These are phyloP conservation scores for Fistularia commersonii DNA, from an alignment of 2,797 vertebrate species.

Conservation along the genomic window DNA sequence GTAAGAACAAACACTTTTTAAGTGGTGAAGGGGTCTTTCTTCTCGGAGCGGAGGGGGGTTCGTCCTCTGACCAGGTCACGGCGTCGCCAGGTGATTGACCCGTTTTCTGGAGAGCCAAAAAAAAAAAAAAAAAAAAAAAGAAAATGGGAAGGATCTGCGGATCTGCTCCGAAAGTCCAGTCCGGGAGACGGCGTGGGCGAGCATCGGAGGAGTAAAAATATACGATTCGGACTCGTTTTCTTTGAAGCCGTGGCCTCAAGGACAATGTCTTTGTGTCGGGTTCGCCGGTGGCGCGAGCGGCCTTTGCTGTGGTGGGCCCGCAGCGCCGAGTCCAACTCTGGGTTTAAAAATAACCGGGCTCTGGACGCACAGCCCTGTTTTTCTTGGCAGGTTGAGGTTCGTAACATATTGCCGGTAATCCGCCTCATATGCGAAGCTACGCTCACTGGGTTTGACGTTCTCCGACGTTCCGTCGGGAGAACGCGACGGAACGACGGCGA, in stretches of 20 bases:
- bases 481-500: conserved; percentile 29
- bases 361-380: conserved; percentile 66
- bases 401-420: conserved; percentile 60
- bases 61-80: conserved; percentile 60
- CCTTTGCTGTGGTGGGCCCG: conserved; percentile 63
- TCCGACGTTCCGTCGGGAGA: no score
- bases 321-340: conserved; percentile 48
- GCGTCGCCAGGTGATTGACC: conserved; percentile 46
- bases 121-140: conserved; percentile 25
- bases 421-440: conserved; percentile 55
- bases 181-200: conserved; percentile 19
- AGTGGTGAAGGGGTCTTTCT: conserved; percentile 63
- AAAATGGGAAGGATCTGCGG: neutral
- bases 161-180: conserved; percentile 20
- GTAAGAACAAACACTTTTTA: conserved; percentile 78
- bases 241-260: conserved; percentile 57
- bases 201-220: conserved; percentile 47
- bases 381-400: conserved; percentile 59
- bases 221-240: conserved; percentile 61
- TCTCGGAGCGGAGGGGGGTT: conserved; percentile 35
- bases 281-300: conserved; percentile 42
- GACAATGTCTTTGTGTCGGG: conserved; percentile 61
- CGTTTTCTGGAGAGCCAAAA: conserved; percentile 8
- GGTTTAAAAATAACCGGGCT: conserved; percentile 69
- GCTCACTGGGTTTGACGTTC: conserved; percentile 33